phyloP scores from a whole-genome alignment of 2,888 invertebrate species.

The Lepidochrysops patricia region DNA sequence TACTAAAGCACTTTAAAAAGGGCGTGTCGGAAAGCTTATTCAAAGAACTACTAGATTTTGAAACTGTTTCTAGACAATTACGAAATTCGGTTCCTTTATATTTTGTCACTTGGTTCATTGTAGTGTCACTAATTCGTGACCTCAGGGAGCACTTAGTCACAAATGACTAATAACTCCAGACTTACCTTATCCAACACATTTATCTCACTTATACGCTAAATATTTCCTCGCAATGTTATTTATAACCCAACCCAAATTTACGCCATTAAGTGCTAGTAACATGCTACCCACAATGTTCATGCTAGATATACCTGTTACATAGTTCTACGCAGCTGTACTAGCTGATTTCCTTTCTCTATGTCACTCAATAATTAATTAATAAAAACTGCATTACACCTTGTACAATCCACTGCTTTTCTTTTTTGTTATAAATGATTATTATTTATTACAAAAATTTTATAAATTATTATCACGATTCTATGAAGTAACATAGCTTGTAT shows the following conservation, averaged over 20 bases:
- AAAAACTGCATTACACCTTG: no score
- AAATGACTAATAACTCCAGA: background rate
- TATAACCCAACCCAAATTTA: slow-evolving; percentile 1
- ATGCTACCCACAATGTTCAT: background rate
- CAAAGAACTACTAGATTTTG: background rate
- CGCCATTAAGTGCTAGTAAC: background rate
- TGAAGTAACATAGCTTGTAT: no score
- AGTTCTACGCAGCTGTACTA: background rate
- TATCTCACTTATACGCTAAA: slow-evolving; percentile 10
- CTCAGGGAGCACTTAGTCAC: slow-evolving; percentile 1
- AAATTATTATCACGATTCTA: no score
- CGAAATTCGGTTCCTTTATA: background rate
- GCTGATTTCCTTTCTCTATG: background rate
- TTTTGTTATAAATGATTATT: no score
- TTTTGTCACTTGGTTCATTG: background rate
- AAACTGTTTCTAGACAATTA: no score
- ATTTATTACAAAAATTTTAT: no score
- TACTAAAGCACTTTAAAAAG: no score
- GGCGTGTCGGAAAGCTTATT: no score
- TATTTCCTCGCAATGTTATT: background rate
- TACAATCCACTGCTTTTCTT: no score
- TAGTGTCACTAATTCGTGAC: background rate
- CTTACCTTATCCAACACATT: slow-evolving; percentile 6
- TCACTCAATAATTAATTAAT: no score
- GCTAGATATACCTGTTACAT: background rate